Conservation (phyloP, 2,113 vertebrate genomes). For the Tapirus terrestris region DNA sequence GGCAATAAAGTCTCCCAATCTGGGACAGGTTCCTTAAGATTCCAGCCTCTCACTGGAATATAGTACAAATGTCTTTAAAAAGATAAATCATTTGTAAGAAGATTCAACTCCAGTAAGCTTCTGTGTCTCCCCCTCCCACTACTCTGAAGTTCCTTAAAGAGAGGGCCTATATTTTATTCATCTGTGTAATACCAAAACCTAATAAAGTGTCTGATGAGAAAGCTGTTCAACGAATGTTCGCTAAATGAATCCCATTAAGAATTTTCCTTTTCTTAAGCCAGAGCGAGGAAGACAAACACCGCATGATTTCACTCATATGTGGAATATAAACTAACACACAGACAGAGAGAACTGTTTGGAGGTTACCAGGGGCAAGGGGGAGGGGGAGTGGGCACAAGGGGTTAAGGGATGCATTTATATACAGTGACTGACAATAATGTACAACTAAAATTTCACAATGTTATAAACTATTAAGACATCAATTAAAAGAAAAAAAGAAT, state of each 20-base stretch:
- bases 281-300: too few species aligned
- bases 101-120: constrained; percentile 23
- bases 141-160: not conserved
- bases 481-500: too few species aligned
- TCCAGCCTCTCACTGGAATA: not conserved
- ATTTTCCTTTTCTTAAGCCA: not conserved
- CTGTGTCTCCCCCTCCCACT: not conserved
- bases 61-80: not conserved
- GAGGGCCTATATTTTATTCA: not conserved
- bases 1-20: not conserved
- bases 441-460: too few species aligned
- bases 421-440: too few species aligned
- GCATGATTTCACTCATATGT: too few species aligned
- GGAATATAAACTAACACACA: too few species aligned
- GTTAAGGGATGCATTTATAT: too few species aligned
- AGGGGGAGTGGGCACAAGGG: too few species aligned
- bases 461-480: too few species aligned
- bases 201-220: not conserved
- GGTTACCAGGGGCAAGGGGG: too few species aligned
- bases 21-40: not conserved
- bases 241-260: not conserved
- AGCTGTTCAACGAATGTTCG: not conserved
- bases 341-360: too few species aligned
- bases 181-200: not conserved
- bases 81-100: not conserved